Base-by-base conservation (phyloP, 2,113 vertebrate species). In the Apodemus speciosus region DNA sequence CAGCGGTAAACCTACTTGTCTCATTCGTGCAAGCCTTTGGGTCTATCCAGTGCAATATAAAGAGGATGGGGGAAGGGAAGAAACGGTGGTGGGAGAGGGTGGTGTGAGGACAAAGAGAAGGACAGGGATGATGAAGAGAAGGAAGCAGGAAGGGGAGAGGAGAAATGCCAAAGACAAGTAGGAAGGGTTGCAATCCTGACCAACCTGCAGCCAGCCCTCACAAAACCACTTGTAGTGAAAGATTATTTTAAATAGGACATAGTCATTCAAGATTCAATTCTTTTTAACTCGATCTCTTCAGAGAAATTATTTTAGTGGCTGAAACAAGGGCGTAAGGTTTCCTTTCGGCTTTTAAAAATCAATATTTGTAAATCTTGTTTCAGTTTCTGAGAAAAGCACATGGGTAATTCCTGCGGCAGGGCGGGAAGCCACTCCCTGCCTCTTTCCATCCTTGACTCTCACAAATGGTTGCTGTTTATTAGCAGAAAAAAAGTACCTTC, bases 351-450 rank as follows among this genome's bases (percentile, higher is more conserved):
- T 97, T 97, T 97, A 92, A 96, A 56, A 97, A 96, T 97, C 97
- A 97, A 86, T 98, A 98, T 98, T 97, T 98, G 89, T 96, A 98
- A 98, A 97, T 96, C 90, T 96, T 90, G 90, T 91, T 96, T 96
- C 95, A 1, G 92, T 98, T 98, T 96, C 97, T 96, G 96, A 95
- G 96, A 97, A 97, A 98, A 98, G 97, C 93, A 96, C 97, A 94
- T 88, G 89, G 97, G 91, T 93, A 97, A 97, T 90, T 96, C 80
- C 72, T 96, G 94, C 1, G n/a, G 92, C 94, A 95, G 97, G n/a
- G 92, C 94, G 95, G 97, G 94, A 93, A 97, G 92, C 81, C 76
- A 93, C 79, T 81, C 87, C 90, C 92, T 56, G 96, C 95, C 94
- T 96, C 83, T 91, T 5, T 9, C 88, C 60, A 96, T 96, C 86